phyloP scores from a whole-genome alignment of 2,113 vertebrate species.

The Pithys albifrons region DNA sequence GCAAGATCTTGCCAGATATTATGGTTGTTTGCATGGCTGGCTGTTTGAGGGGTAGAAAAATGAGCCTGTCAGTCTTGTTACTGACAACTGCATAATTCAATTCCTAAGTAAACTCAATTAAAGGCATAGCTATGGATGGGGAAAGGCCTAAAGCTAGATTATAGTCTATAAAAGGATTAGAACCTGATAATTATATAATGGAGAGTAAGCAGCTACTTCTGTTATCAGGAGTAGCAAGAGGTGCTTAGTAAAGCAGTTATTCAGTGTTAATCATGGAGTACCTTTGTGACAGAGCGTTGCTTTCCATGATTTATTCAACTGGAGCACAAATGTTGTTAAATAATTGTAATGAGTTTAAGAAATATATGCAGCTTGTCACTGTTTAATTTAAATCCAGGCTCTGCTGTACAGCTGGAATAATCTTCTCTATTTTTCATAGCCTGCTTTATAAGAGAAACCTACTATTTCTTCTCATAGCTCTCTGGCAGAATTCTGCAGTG shows the following conservation, averaged over 20 bases:
- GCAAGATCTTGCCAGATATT: constrained; percentile 4
- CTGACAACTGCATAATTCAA: constrained; percentile 57
- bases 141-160: constrained; percentile 57
- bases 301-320: constrained; percentile 49
- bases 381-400: constrained; percentile 26
- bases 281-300: constrained; percentile 32
- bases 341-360: constrained; percentile 34
- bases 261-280: constrained; percentile 44
- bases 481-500: not conserved
- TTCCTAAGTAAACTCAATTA: constrained; percentile 66
- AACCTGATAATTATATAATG: constrained; percentile 54
- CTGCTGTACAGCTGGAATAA: constrained; percentile 6
- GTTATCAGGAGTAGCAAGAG: constrained; percentile 23
- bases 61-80: constrained; percentile 42
- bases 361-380: constrained; percentile 17
- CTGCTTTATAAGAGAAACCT: not conserved
- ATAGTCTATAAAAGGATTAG: constrained; percentile 56
- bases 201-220: constrained; percentile 36
- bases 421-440: not conserved
- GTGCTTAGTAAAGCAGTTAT: constrained; percentile 46
- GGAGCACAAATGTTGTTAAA: constrained; percentile 16
- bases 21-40: constrained; percentile 7
- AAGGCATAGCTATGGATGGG: constrained; percentile 5
- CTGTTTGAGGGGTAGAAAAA: constrained; percentile 48
- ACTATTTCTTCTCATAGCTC: not conserved